Conservation (phyloP, 1,140 invertebrate genomes). For the Drosophila ogumai region DNA sequence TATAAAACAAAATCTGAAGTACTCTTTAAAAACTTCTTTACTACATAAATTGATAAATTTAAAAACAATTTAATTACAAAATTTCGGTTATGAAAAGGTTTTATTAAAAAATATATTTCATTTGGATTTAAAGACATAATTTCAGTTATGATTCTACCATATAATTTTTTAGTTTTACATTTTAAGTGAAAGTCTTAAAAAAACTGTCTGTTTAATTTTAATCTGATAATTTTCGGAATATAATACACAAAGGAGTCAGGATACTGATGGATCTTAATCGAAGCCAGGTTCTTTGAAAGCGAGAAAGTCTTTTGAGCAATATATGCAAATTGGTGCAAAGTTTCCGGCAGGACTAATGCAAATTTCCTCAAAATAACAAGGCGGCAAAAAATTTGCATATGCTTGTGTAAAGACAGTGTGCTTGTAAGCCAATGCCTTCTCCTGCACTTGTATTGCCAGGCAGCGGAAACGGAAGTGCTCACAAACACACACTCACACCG, state of each 20-base stretch:
- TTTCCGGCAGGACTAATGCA: conserved; percentile 54
- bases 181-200: too few relatives aligned
- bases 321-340: conserved; percentile 49
- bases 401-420: neutral
- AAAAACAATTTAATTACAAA: too few relatives aligned
- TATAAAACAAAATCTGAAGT: too few relatives aligned
- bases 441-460: conserved; percentile 20
- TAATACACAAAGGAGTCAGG: neutral
- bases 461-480: conserved; percentile 55
- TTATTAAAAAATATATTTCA: neutral
- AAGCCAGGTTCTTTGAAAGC: conserved; percentile 1
- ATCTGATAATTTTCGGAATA: neutral
- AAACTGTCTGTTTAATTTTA: neutral
- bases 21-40: neutral
- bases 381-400: conserved; percentile 38
- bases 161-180: too few relatives aligned
- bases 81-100: too few relatives aligned
- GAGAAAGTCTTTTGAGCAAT: conserved; percentile 30
- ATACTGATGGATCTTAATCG: neutral
- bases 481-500: conserved; percentile 13
- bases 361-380: conserved; percentile 71
- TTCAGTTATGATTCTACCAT: too few relatives aligned
- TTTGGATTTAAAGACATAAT: neutral
- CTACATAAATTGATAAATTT: neutral
- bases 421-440: conserved; percentile 2